Percentiles rank a stretch among this genome's conserved stretches.
Evolutionary conservation across 2,888 invertebrate species (phyloP).

Genomic region (Taenaris catops): DNA sequence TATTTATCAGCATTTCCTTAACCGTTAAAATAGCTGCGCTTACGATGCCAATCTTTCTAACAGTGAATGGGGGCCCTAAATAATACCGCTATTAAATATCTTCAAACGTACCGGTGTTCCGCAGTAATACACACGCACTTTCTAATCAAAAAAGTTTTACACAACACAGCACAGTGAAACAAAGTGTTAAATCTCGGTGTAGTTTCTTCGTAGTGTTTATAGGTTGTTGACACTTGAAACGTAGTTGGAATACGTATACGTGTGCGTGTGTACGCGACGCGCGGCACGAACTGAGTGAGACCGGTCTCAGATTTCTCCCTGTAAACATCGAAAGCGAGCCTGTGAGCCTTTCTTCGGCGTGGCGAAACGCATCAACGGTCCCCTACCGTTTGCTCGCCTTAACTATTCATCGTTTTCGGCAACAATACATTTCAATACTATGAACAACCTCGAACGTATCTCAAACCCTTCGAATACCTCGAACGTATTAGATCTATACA

Average conservation of each 20-base stretch:
- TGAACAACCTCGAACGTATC: no score
- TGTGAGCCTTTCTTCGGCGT: conserved; percentile 66
- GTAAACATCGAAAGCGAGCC: conserved; percentile 75
- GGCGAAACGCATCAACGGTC: conserved; percentile 50
- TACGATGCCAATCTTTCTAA: conserved; percentile 29
- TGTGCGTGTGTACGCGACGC: conserved; percentile 39
- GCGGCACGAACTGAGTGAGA: conserved; percentile 39
- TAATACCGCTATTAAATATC: conserved; percentile 46
- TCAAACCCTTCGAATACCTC: no score
- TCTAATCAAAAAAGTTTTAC: conserved; percentile 28
- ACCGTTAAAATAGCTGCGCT: conserved; percentile 7
- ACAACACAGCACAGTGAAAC: conserved; percentile 25
- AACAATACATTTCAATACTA: no score
- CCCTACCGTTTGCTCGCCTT: conserved; percentile 43
- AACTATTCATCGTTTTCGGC: no score
- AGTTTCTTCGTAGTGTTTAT: conserved; percentile 18
- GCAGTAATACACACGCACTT: conserved; percentile 39
- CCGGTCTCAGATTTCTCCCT: conserved; percentile 76
- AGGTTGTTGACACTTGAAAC: conserved; percentile 23
- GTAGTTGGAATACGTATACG: conserved; percentile 32
- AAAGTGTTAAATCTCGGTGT: conserved; percentile 14
- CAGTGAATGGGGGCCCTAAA: conserved; percentile 36
- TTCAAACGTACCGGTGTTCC: conserved; percentile 49
- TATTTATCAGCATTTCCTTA: no score
- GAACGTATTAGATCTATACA: no score